Base-by-base conservation (phyloP, 2,797 vertebrate species). In the Takifugu rubripes region DNA sequence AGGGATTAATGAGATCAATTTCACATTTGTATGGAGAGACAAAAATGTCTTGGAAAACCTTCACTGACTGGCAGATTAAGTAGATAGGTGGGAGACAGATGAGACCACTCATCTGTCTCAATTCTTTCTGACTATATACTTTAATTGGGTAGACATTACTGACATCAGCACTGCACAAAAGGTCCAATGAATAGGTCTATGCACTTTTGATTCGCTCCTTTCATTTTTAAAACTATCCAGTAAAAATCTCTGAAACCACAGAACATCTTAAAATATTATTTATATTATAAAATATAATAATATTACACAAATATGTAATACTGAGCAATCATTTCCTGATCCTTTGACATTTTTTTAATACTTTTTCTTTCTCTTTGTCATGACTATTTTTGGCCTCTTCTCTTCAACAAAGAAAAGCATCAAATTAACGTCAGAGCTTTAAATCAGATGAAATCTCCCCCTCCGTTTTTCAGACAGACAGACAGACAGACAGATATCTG, bases 121-220 rank as follows among this genome's bases (percentile, higher is more conserved):
- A n/a, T 17, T 3, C 43, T 45, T 6, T 17, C 5, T 45, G 43
- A 16, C 43, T 16, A 42, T 8, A 11, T 42, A 42, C 8, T 42
- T 11, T 42, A 42, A 43, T n/a, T 43, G 15, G 4, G 16, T n/a
- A 15, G 10, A 42, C 43, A 16, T 45, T 45, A 17, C n/a, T 45
- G 43, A n/a, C 12, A 45, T 45, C 2, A 45, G 15, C 3, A 17
- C 14, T 24, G n/a, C 17, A 9, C n/a, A 21, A 36, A 62, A 55
- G 53, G 65, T 65, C 9, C 24, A 70, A 58, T 72, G 59, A 72
- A 74, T 50, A 52, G 36, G 56, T 42, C 68, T 61, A 61, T 77
- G 68, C 52, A 57, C 3, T 52, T 21, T 65, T 50, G 43, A 65
- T 69, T 65, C 52, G 31, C 49, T 27, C 25, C 16, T 17, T 47